A percentile compares a stretch with the other conserved stretches of the same genome.
phyloP scores from a whole-genome alignment of 2,888 invertebrate genomes.

The Trachelus iudaicus region DNA sequence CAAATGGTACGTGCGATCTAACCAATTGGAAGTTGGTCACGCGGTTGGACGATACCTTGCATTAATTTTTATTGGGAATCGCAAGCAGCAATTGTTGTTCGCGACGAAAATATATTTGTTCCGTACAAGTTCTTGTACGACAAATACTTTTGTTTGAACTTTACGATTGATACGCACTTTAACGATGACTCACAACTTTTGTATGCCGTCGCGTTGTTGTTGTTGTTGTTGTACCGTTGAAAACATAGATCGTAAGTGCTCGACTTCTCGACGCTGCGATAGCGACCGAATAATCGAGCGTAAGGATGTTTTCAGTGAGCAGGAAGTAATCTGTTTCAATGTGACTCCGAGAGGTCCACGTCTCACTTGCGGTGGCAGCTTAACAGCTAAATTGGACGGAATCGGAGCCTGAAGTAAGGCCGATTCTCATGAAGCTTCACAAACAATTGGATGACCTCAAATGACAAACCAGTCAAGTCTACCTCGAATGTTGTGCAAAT shows the following conservation, averaged over 20 bases:
- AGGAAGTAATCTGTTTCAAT: slow-evolving; percentile 62
- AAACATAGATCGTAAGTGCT: background rate
- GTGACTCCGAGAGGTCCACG: slow-evolving; percentile 31
- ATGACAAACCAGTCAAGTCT: background rate
- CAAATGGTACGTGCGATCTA: no score
- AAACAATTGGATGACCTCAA: background rate
- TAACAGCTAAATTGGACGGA: slow-evolving; percentile 2
- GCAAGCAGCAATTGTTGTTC: no score
- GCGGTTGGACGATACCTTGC: no score
- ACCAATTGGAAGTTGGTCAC: no score
- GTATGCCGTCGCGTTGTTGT: no score
- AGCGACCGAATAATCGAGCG: slow-evolving; percentile 1
- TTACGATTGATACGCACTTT: no score
- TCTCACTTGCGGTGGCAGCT: slow-evolving; percentile 15
- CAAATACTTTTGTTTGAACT: no score
- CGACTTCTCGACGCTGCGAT: background rate
- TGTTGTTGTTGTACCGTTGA: background rate
- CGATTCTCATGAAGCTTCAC: background rate
- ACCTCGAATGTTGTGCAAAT: no score
- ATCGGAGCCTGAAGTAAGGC: background rate
- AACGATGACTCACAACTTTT: no score
- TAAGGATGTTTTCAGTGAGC: slow-evolving; percentile 42
- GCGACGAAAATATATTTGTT: no score
- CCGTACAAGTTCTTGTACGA: no score
- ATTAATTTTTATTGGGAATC: no score